A percentile compares a stretch with the other conserved stretches of the same genome.
phyloP scores from a whole-genome alignment of 2,113 vertebrate genomes.

The Festucalex cinctus region DNA sequence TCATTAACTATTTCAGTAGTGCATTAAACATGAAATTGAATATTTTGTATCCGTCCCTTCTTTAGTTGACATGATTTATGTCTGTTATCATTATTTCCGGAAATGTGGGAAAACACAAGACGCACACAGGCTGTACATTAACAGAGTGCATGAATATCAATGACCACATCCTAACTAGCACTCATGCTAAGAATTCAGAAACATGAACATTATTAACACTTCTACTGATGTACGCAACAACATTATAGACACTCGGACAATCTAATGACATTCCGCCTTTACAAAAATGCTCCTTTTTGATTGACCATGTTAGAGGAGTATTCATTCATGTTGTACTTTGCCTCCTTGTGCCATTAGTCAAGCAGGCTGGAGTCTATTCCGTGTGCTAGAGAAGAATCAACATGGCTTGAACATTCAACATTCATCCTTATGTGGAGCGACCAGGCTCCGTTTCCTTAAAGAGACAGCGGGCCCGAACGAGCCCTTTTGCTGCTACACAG shows the following conservation, averaged over 20 bases:
- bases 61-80: neutral
- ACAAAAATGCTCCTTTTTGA: neutral
- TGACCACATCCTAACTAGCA: neutral
- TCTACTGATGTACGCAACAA: neutral
- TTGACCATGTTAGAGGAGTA: neutral
- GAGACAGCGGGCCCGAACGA: slow-evolving; percentile 42
- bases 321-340: slow-evolving; percentile 4
- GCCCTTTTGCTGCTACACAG: slow-evolving; percentile 16
- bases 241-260: too few relatives aligned
- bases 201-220: neutral
- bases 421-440: slow-evolving; percentile 48
- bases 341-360: slow-evolving; percentile 24
- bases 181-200: neutral
- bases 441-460: slow-evolving; percentile 62
- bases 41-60: neutral
- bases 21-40: neutral
- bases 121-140: neutral
- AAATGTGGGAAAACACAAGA: neutral
- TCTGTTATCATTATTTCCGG: neutral
- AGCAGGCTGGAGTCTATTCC: slow-evolving; percentile 40
- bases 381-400: slow-evolving; percentile 45
- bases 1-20: too few relatives aligned
- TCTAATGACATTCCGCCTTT: too few relatives aligned
- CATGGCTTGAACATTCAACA: slow-evolving; percentile 55
- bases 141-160: neutral